phyloP scores from a whole-genome alignment of 2,888 invertebrate species.

The Drosophila engyochracea region DNA sequence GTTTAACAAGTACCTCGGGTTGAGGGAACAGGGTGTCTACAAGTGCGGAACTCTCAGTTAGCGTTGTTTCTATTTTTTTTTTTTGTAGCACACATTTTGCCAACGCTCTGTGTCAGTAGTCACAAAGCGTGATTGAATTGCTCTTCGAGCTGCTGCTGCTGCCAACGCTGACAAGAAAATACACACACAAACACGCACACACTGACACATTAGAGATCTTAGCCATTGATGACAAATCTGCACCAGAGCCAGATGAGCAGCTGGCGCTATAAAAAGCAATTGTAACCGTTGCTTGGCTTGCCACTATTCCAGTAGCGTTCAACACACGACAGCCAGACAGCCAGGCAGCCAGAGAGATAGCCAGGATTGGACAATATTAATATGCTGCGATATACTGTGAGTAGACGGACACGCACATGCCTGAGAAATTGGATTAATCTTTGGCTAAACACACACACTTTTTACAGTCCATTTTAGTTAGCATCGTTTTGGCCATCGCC shows the following conservation, averaged over 20 bases:
- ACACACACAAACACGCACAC: constrained; percentile 3
- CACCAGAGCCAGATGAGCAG: constrained; percentile 8
- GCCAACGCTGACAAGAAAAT: constrained; percentile 24
- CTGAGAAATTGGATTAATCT: not conserved
- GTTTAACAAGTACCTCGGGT: not conserved
- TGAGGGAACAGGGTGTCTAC: not conserved
- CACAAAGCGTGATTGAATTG: constrained; percentile 49
- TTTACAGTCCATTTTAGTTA: constrained; percentile 21
- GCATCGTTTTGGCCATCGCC: constrained; percentile 14
- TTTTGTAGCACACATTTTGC: constrained; percentile 31
- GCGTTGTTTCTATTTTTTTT: not conserved
- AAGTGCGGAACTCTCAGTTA: not conserved
- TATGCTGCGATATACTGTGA: constrained; percentile 33
- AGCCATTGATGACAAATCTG: constrained; percentile 49
- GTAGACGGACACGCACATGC: not conserved
- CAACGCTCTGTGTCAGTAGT: constrained; percentile 10
- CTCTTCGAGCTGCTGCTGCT: constrained; percentile 11
- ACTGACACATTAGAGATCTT: constrained; percentile 16
- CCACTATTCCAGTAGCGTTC: constrained; percentile 39
- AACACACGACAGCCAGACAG: constrained; percentile 13
- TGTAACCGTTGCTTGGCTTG: constrained; percentile 22
- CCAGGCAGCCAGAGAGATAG: not conserved
- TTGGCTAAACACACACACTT: not conserved
- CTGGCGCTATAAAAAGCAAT: constrained; percentile 51
- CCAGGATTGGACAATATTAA: constrained; percentile 1